phyloP scores from a whole-genome alignment of 2,113 vertebrate genomes.

The Pseudorasbora parva region DNA sequence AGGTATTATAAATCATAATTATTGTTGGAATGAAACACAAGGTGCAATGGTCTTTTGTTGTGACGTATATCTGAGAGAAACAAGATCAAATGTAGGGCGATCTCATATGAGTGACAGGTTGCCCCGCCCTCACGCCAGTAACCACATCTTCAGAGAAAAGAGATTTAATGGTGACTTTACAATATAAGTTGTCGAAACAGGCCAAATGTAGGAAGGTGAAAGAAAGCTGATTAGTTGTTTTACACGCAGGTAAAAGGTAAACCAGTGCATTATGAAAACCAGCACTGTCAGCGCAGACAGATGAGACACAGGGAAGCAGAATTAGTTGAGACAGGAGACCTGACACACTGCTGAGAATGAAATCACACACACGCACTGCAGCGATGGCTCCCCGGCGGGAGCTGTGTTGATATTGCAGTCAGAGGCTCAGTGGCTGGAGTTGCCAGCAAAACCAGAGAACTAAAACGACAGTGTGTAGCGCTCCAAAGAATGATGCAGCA shows the following conservation, averaged over 20 bases:
- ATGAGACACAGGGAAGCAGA: conserved; percentile 3
- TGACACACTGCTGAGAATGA: background rate
- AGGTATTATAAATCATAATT: background rate
- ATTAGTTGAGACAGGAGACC: conserved; percentile 8
- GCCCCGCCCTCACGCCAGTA: too few relatives aligned
- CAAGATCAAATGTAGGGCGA: too few relatives aligned
- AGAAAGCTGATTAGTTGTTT: conserved; percentile 3
- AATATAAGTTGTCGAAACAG: background rate
- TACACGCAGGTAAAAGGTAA: background rate
- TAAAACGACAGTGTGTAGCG: conserved; percentile 5
- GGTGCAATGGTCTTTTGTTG: too few relatives aligned
- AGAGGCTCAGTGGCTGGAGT: background rate
- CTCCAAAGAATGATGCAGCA: conserved; percentile 24
- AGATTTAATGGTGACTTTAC: too few relatives aligned
- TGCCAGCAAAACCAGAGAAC: conserved; percentile 15
- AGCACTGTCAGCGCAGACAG: background rate
- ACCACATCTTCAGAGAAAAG: too few relatives aligned
- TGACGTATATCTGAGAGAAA: too few relatives aligned
- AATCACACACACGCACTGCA: conserved; percentile 3
- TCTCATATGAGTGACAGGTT: too few relatives aligned
- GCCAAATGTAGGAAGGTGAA: background rate
- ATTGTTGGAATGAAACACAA: too few relatives aligned
- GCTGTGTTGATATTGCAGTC: conserved; percentile 9
- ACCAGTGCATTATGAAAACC: background rate
- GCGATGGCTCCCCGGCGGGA: background rate